Evolutionary conservation across 35 echinoderm and acorn worm species (phyloP), one percentile per base, ranked within the genome.

Genomic region (Eucidaris tribuloides): DNA sequence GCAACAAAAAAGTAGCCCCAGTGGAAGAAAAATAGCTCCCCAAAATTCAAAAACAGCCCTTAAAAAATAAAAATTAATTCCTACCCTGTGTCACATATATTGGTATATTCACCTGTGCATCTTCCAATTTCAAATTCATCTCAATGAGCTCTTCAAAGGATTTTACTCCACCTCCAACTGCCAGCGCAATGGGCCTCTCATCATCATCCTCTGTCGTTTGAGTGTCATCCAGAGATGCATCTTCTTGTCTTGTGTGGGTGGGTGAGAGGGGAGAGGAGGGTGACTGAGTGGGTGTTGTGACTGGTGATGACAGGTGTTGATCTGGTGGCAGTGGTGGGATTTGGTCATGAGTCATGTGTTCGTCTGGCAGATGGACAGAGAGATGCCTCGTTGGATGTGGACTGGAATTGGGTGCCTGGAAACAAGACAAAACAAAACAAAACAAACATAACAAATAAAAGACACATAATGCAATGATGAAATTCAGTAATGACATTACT

Each of bases 111-210:
- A 83, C 80, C 80, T 61, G 62, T 23, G 42, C 83, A 19, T 45
- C 24, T 58, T 96, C 92, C 60, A 36, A 19, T 54, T 76, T 83
- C 3, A 98, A 30, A 60, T 98, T 45, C 68, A 86, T 40, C n/a
- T 98, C 95, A 7, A 98, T 42, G 4, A 98, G 68, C 49, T 98
- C 95, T 45, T 98, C 95, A 84, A 98, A 98, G 4, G 86, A 81
- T 66, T 93, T 98, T 1, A 42, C 59, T 58, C 46, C 86, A 18
- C 25, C 40, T 43, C 90, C 86, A 20, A 92, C 15, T 15, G 7
- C 36, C 46, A 89, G 71, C 20, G 64, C 5, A 24, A 93, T 89
- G 0, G 90, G 86, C 33, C 82, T 79, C 27, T 98, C 80, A 79
- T 76, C 64, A 56, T 72, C 35, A 2, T 74, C 68, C 68, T 24